Base-by-base conservation (phyloP, 1,140 invertebrate species). In the Diplogasteroides magnus region DNA sequence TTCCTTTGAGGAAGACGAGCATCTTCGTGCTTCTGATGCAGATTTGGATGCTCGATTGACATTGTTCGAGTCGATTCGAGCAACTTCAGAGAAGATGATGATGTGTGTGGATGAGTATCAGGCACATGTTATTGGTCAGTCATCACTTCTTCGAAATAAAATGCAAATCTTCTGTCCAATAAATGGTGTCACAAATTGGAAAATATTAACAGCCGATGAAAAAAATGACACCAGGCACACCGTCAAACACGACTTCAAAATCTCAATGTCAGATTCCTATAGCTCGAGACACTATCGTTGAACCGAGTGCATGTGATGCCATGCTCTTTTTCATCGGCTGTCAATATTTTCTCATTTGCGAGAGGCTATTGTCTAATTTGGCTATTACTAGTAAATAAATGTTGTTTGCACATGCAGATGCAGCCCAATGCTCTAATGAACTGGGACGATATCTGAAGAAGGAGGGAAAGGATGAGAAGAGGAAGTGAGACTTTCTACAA, bases 21-120 rank as follows among this genome's bases (percentile, higher is more conserved):
- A 92, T 86, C 90, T 98, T 77, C 89, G 95, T 19, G 89, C 95
- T 25, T 97, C 93, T 0, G 96, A 99, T 86, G 90, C 93, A 6
- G 91, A 97, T 81, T 86, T 99, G 2, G 96, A 99, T 86, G 90
- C 95, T 1, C 98, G 98, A 86, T 86, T 98, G 61, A 94, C 97
- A 76, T 85, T 87, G 69, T 98, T 96, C 85, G 90, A 90, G 83
- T 95, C 94, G 74, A 93, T 98, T 82, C 90, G 94, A 82, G 90
- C 92, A 73, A 95, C 92, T 65, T 96, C 91, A 78, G 87, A 88
- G 74, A 89, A 92, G 75, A 87, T 98, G 74, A 89, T 96, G 83
- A 88, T 90, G 83, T 88, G 94, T 61, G 90, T 97, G 74, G 93
- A 97, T 83, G 89, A 90, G 83, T 98, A 97, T 84, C 93, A 97